Percentiles rank a stretch among this genome's conserved stretches.
phyloP scores from a whole-genome alignment of 2,113 vertebrate genomes.

The Motacilla alba region DNA sequence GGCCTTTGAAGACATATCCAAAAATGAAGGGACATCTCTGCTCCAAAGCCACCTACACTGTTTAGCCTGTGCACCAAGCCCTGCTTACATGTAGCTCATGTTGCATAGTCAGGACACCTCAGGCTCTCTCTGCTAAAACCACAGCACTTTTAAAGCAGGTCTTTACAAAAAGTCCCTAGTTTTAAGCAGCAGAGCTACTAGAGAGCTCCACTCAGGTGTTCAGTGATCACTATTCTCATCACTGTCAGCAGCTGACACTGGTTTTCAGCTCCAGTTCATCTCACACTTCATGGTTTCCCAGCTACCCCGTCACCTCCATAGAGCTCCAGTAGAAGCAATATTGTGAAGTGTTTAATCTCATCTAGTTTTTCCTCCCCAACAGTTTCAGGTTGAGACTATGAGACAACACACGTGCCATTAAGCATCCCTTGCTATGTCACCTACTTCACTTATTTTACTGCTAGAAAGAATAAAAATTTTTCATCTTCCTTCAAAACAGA shows the following conservation, averaged over 20 bases:
- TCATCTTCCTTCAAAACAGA: background rate
- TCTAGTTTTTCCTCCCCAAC: background rate
- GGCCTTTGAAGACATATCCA: background rate
- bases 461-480: background rate
- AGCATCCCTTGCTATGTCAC: background rate
- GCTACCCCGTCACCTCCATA: background rate
- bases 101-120: background rate
- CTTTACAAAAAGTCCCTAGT: background rate
- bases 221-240: background rate
- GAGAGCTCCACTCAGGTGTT: background rate
- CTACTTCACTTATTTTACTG: background rate
- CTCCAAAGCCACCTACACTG: background rate
- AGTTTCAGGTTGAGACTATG: background rate
- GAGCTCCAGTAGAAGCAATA: background rate
- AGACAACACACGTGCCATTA: background rate
- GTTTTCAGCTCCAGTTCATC: background rate
- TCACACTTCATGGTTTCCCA: background rate
- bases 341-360: background rate
- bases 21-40: background rate
- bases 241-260: background rate
- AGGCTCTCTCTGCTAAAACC: background rate
- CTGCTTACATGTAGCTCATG: background rate
- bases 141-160: background rate
- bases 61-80: background rate
- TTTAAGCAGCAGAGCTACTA: background rate